Evolutionary conservation across 1,140 invertebrate species (phyloP).

Genomic region (Elysia chlorotica): DNA sequence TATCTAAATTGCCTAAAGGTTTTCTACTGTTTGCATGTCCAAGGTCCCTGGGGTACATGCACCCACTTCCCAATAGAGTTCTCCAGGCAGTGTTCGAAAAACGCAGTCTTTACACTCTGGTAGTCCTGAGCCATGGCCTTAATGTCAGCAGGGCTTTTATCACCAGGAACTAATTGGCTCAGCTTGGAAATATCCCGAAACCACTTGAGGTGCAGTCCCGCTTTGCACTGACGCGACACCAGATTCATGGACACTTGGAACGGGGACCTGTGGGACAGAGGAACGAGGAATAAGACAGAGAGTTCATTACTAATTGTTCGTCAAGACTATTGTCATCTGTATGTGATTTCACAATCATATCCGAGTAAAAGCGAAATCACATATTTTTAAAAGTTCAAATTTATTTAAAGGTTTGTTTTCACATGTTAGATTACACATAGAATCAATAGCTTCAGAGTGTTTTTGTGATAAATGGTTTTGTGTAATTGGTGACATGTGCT

Average conservation of each 20-base stretch:
- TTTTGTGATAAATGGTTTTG: no score
- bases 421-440: not conserved
- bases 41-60: slow-evolving; percentile 30
- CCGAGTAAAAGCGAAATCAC: no score
- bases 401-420: not conserved
- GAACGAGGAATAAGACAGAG: not conserved
- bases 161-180: not conserved
- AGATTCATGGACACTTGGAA: slow-evolving; percentile 28
- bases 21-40: no score
- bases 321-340: not conserved
- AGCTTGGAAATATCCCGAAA: slow-evolving; percentile 29
- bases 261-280: slow-evolving; percentile 38
- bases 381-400: not conserved
- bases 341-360: not conserved
- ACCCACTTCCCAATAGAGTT: slow-evolving; percentile 42
- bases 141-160: slow-evolving; percentile 20
- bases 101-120: slow-evolving; percentile 34
- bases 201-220: slow-evolving; percentile 34
- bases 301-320: not conserved
- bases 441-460: not conserved
- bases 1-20: no score
- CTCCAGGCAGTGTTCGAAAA: slow-evolving; percentile 33
- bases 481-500: no score
- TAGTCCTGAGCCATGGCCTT: slow-evolving; percentile 33
- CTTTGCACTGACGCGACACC: slow-evolving; percentile 42